A percentile compares a stretch with the other conserved stretches of the same genome.
These are phyloP conservation scores for Cygnus atratus DNA, from an alignment of 2,113 vertebrate species.

Conservation along the genomic window DNA sequence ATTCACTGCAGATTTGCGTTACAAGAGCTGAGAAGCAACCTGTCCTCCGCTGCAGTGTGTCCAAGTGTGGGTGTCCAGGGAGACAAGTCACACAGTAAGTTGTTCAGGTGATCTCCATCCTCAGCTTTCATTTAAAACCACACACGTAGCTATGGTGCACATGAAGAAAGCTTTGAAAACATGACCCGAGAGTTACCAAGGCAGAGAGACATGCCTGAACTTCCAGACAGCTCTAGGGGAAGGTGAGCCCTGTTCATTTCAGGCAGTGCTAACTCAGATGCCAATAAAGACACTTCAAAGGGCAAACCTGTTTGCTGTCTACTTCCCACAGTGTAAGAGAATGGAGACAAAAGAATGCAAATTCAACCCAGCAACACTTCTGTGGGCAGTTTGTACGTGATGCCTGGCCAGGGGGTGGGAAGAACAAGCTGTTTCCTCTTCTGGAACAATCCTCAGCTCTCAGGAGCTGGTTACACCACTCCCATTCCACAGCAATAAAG, in stretches of 20 bases:
- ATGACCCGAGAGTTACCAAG: slow-evolving; percentile 23
- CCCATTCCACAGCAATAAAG: neutral
- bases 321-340: neutral
- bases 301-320: neutral
- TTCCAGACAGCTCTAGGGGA: neutral
- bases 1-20: neutral
- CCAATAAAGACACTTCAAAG: neutral
- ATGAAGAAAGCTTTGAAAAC: neutral
- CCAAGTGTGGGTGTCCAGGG: neutral
- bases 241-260: neutral
- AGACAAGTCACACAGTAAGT: neutral
- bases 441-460: slow-evolving; percentile 8
- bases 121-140: neutral
- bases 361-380: neutral
- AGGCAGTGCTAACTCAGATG: slow-evolving; percentile 26
- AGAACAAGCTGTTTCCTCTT: slow-evolving; percentile 11
- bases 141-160: neutral
- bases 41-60: neutral
- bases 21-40: neutral
- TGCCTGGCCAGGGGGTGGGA: neutral
- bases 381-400: neutral
- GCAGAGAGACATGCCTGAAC: neutral
- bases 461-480: neutral
- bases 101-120: neutral
- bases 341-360: neutral